phyloP scores from a whole-genome alignment of 2,797 vertebrate species.

The Glossophaga mutica region DNA sequence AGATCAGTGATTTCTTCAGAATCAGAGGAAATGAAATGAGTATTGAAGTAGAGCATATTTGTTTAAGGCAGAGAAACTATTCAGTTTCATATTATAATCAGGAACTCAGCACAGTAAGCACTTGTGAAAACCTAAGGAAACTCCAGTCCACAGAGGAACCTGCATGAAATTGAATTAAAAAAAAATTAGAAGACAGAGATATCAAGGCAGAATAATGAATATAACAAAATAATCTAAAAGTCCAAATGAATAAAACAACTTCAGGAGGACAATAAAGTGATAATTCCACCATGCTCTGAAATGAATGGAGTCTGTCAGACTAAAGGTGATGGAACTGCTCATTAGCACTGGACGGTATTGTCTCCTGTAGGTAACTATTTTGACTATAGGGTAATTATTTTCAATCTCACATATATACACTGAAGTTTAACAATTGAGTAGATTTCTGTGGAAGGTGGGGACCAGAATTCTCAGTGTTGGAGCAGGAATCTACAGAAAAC shows the following conservation, averaged over 20 bases:
- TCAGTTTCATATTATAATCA: neutral
- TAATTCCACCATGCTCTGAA: neutral
- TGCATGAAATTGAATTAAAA: neutral
- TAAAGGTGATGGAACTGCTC: neutral
- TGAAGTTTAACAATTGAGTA: neutral
- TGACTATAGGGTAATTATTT: neutral
- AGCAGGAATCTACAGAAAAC: neutral
- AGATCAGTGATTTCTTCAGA: neutral
- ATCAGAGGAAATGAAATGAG: neutral
- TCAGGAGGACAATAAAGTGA: neutral
- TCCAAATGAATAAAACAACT: neutral
- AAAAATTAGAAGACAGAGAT: neutral
- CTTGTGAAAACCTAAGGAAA: neutral
- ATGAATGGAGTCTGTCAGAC: neutral
- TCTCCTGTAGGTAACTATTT: neutral
- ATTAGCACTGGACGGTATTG: rapidly evolving
- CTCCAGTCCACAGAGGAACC: neutral
- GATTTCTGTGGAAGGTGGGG: neutral
- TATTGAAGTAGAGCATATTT: neutral
- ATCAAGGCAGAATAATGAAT: neutral
- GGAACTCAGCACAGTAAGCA: neutral
- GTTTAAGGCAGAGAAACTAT: neutral
- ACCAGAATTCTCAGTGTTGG: neutral
- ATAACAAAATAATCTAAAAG: neutral
- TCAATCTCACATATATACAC: neutral